Evolutionary conservation across 2,888 invertebrate species (phyloP).

Genomic region (Pyrrhia umbra): DNA sequence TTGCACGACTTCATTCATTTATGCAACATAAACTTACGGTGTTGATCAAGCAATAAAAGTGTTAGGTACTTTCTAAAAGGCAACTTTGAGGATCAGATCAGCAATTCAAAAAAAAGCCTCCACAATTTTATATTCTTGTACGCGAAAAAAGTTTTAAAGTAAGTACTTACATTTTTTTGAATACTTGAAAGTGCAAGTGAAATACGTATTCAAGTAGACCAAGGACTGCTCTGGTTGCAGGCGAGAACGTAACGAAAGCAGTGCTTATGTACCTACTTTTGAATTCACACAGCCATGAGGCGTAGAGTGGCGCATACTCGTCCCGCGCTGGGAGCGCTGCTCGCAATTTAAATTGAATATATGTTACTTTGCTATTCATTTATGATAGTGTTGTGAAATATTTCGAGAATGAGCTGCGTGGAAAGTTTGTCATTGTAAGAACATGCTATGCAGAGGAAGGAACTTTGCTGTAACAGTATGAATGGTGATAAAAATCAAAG

Average conservation of each 20-base stretch:
- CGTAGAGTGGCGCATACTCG: constrained; percentile 38
- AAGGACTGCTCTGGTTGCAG: constrained; percentile 16
- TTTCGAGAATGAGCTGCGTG: constrained; percentile 8
- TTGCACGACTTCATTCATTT: no score
- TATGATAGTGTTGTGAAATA: constrained; percentile 30
- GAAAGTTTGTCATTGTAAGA: no score
- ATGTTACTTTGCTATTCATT: constrained; percentile 44
- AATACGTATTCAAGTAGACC: constrained; percentile 22
- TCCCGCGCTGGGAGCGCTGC: constrained; percentile 18
- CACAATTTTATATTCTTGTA: no score
- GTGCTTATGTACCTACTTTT: constrained; percentile 49
- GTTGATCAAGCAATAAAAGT: no score
- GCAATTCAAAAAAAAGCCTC: no score
- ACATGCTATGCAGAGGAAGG: no score
- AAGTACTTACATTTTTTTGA: neutral
- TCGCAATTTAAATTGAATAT: constrained; percentile 51
- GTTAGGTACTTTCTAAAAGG: no score
- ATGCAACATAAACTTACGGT: no score
- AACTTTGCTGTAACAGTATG: no score
- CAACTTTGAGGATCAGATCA: no score
- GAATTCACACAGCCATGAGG: constrained; percentile 35
- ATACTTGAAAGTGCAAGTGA: constrained; percentile 8
- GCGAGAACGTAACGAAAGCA: constrained; percentile 36
- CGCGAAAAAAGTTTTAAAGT: no score
- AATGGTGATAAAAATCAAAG: no score